phyloP scores from a whole-genome alignment of 2,113 vertebrate genomes.

The Percopsis transmontana region DNA sequence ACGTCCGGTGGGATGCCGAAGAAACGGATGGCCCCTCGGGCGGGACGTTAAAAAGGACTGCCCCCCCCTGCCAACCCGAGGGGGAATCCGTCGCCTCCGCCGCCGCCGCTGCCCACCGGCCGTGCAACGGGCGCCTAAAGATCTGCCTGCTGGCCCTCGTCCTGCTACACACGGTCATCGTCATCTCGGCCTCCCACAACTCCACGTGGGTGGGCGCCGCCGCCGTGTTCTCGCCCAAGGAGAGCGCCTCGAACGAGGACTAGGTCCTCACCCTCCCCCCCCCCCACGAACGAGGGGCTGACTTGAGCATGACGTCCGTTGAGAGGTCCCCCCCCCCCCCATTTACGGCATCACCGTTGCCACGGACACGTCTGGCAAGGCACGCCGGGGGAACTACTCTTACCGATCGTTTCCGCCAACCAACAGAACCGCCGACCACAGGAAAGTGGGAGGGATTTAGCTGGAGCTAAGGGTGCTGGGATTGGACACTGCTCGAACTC shows the following conservation, averaged over 20 bases:
- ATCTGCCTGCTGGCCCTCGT: constrained; percentile 95
- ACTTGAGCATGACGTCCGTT: not conserved
- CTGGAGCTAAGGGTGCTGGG: constrained; percentile 50
- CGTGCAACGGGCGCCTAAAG: constrained; percentile 92
- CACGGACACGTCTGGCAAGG: constrained; percentile 54
- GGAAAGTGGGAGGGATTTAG: constrained; percentile 54
- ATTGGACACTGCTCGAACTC: constrained; percentile 35
- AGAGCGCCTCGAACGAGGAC: constrained; percentile 87
- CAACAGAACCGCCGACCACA: constrained; percentile 51
- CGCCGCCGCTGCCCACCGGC: constrained; percentile 79
- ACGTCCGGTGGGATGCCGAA: constrained; percentile 89
- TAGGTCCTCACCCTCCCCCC: constrained; percentile 58
- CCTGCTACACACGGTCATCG: constrained; percentile 94
- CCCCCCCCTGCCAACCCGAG: constrained; percentile 81
- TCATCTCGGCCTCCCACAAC: constrained; percentile 88
- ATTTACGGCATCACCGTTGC: constrained; percentile 49
- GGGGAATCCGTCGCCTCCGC: constrained; percentile 88
- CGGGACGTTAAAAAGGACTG: constrained; percentile 84
- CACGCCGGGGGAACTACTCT: constrained; percentile 45
- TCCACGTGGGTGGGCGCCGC: constrained; percentile 84
- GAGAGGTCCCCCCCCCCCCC: not conserved
- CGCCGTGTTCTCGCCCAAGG: constrained; percentile 84
- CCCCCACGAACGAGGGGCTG: not conserved
- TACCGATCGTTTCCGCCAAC: constrained; percentile 23
- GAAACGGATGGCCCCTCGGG: constrained; percentile 81